phyloP scores from a whole-genome alignment of 2,113 vertebrate genomes.

The Charadrius vociferus region DNA sequence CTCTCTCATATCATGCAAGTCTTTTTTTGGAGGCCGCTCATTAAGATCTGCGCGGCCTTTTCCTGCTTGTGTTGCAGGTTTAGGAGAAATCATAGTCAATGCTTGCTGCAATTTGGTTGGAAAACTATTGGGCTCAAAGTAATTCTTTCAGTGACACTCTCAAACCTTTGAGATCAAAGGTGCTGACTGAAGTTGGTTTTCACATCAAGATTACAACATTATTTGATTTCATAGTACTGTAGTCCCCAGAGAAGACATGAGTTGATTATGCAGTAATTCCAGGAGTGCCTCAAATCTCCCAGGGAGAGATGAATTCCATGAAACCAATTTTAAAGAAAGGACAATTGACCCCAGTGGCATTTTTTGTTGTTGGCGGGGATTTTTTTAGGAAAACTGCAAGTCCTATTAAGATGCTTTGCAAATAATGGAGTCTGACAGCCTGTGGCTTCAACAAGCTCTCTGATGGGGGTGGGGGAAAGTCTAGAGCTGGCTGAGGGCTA shows the following conservation, averaged over 20 bases:
- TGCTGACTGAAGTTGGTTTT: conserved; percentile 50
- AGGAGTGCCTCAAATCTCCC: conserved; percentile 5
- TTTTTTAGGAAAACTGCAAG: not conserved
- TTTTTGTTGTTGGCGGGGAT: not conserved
- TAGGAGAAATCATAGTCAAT: not conserved
- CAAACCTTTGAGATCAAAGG: conserved; percentile 45
- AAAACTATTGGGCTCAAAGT: not conserved
- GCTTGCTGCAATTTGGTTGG: not conserved
- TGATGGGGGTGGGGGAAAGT: not conserved
- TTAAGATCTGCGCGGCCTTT: not conserved
- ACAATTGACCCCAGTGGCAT: not conserved
- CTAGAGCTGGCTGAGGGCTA: not conserved
- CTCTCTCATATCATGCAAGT: not conserved
- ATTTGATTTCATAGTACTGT: conserved; percentile 38
- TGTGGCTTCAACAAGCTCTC: not conserved
- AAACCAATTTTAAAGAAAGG: conserved; percentile 46
- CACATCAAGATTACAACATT: conserved; percentile 18
- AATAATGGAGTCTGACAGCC: conserved; percentile 41
- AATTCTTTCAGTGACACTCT: not conserved
- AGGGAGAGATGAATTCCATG: not conserved
- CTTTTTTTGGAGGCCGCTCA: not conserved
- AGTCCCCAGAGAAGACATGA: conserved; percentile 25
- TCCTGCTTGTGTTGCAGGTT: conserved; percentile 2
- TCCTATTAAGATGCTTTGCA: not conserved
- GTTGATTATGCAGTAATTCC: conserved; percentile 46